phyloP scores from a whole-genome alignment of 2,888 invertebrate genomes.

The Leptopilina drosophilae region DNA sequence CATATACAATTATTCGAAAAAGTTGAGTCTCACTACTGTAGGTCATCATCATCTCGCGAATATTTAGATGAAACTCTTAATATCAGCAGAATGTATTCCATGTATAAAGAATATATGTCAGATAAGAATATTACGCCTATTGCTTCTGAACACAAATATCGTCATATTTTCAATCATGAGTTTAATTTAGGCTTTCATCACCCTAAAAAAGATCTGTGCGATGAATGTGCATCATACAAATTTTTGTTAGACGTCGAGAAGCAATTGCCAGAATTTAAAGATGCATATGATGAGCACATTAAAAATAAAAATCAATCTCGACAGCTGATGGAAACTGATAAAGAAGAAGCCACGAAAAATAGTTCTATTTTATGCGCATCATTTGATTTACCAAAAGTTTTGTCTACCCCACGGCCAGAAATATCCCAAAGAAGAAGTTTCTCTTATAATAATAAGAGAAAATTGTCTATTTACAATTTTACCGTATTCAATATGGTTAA shows the following conservation, averaged over 20 bases:
- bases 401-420: slow-evolving; percentile 38
- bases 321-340: slow-evolving; percentile 11
- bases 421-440: too few relatives aligned
- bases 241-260: too few relatives aligned
- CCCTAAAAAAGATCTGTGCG: too few relatives aligned
- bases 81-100: slow-evolving; percentile 47
- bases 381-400: slow-evolving; percentile 44
- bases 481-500: too few relatives aligned
- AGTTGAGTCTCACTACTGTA: slow-evolving; percentile 51
- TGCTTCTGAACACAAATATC: too few relatives aligned
- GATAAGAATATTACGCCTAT: too few relatives aligned
- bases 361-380: slow-evolving; percentile 37
- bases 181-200: too few relatives aligned
- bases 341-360: not conserved
- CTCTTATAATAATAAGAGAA: too few relatives aligned
- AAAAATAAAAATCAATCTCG: slow-evolving; percentile 21
- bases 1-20: slow-evolving; percentile 53
- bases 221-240: too few relatives aligned
- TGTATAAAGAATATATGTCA: slow-evolving; percentile 42
- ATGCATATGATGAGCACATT: not conserved
- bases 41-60: slow-evolving; percentile 40
- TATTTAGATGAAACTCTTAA: slow-evolving; percentile 48
- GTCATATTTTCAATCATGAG: too few relatives aligned
- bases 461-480: too few relatives aligned
- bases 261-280: not conserved